Evolutionary conservation across 2,797 vertebrate genomes (phyloP), one percentile per base, ranked within the genome.

Genomic region (Emys orbicularis): DNA sequence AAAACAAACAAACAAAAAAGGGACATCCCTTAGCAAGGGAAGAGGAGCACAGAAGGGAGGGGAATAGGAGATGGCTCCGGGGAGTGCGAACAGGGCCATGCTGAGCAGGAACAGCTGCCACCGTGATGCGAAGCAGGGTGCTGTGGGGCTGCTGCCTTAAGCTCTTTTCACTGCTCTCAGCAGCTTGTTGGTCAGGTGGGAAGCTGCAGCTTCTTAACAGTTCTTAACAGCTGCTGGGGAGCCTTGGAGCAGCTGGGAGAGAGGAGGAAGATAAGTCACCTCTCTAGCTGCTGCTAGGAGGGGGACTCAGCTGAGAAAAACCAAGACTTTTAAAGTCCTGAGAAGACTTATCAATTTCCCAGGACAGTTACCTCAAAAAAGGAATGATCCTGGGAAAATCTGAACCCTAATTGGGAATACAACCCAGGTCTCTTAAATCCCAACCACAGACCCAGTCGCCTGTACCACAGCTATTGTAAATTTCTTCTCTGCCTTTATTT

Each of bases 401-500:
- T 72, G 65, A 5, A 41, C 3, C n/a, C n/a, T 12, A 41, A 37
- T 9, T 79, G 2, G 74, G 27, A 77, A 29, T 47, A 49, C 25
- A 31, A 29, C 25, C 44, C 44, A 49, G 25, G 44, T 47, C 44
- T 4, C 74, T 23, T 37, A 21, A 72, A 21, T 41, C n/a, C 65
- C 19, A 72, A 5, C n/a, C n/a, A 72, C n/a, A 41, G n/a, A 41
- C 9, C 12, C n/a, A 3, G 23, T 41, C 68, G 11, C 7, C 27
- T 31, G 9, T 49, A 8, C 37, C 41, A 76, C 74, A 76, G 12
- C 74, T 47, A 47, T 44, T 76, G 25, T 25, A 13, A 6, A 21
- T 27, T 13, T 47, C 12, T 76, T 2, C 21, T 2, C 6, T 3
- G 49, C 1, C 7, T 0, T 47, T 47, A 1, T 1, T 41, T 87